A percentile compares a stretch with the other conserved stretches of the same genome.
Conservation (phyloP, 1,140 invertebrate genomes). For the Ephestia elutella region DNA sequence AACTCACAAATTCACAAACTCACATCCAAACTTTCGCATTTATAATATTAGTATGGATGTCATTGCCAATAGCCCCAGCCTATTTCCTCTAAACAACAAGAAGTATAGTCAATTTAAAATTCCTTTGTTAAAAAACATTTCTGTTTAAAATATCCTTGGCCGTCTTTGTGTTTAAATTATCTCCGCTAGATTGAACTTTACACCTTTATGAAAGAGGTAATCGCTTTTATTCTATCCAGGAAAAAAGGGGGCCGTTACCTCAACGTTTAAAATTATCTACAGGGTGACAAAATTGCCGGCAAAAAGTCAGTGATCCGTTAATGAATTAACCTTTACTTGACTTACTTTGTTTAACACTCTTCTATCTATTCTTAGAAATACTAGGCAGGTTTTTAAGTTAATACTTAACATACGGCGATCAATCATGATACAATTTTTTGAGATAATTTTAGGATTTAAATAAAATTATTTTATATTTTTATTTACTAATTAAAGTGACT, state of each 20-base stretch:
- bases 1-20: no score
- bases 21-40: no score
- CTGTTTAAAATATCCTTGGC: not conserved
- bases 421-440: no score
- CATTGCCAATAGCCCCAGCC: no score
- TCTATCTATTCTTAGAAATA: not conserved
- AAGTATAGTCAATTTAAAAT: no score
- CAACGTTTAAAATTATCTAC: not conserved
- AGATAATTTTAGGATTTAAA: not conserved
- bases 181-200: slow-evolving; percentile 1
- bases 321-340: not conserved
- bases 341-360: not conserved
- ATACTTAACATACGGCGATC: no score
- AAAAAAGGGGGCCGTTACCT: not conserved
- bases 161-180: not conserved
- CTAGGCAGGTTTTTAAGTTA: not conserved
- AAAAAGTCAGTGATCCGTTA: slow-evolving; percentile 1
- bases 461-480: not conserved
- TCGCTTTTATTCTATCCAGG: not conserved
- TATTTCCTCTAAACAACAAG: no score
- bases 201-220: slow-evolving; percentile 3
- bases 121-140: no score
- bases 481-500: no score
- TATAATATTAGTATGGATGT: no score
- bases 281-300: not conserved